Conservation (phyloP, 2,113 vertebrate genomes). For the Penelope pileata region DNA sequence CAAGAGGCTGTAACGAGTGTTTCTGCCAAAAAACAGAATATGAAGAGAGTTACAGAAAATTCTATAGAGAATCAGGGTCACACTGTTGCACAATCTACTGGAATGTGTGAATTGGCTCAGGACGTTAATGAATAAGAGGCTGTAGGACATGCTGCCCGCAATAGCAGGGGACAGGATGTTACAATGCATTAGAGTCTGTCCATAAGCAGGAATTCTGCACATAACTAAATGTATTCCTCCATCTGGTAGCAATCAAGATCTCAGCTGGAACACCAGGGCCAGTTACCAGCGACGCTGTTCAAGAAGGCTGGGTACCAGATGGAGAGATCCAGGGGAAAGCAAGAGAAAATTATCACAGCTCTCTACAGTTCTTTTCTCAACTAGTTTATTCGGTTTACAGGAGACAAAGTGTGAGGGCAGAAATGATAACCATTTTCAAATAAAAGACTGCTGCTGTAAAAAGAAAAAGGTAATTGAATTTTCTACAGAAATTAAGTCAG, state of each 20-base stretch:
- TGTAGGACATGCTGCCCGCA: fast-evolving
- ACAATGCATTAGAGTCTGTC: not conserved
- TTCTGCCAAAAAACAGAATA: not conserved
- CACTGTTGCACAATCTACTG: fast-evolving
- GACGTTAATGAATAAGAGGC: fast-evolving
- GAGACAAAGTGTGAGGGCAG: not conserved
- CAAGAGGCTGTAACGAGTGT: not conserved
- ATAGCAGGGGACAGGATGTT: not conserved
- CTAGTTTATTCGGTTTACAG: slow-evolving; percentile 35
- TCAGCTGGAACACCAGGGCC: not conserved
- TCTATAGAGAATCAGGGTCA: fast-evolving
- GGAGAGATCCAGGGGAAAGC: not conserved
- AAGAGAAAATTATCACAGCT: not conserved
- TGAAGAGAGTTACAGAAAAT: not conserved
- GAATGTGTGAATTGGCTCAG: fast-evolving
- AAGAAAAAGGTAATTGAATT: not conserved
- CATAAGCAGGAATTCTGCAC: not conserved
- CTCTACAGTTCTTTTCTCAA: not conserved
- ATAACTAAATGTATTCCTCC: not conserved
- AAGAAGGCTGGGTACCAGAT: not conserved
- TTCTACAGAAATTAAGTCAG: not conserved
- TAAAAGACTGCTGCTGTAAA: not conserved
- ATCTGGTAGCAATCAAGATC: not conserved
- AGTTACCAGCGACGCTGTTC: not conserved
- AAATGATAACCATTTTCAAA: not conserved